A percentile compares a stretch with the other conserved stretches of the same genome.
Evolutionary conservation across 1,140 invertebrate genomes (phyloP).

Genomic region (Procambarus virginalis): DNA sequence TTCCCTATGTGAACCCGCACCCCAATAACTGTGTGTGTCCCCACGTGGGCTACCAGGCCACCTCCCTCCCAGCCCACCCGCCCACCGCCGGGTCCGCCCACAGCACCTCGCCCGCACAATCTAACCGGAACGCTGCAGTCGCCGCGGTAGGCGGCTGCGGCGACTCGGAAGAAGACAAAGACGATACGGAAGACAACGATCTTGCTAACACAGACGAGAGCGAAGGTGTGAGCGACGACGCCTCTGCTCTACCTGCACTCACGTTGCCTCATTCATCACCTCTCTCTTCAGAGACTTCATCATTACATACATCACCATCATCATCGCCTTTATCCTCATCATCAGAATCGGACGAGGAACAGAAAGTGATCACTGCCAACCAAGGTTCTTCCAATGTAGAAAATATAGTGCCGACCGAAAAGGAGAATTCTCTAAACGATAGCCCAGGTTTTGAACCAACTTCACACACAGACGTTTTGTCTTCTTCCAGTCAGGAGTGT

Average conservation of each 20-base stretch:
- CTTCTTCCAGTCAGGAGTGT: neutral
- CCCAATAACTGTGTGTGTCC: slow-evolving; percentile 69
- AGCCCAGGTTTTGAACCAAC: neutral
- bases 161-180: neutral
- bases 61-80: slow-evolving; percentile 59
- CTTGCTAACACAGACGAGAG: too few species aligned
- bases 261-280: neutral
- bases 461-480: too few species aligned
- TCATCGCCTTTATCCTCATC: slow-evolving; percentile 32
- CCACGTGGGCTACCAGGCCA: slow-evolving; percentile 71
- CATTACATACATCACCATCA: slow-evolving; percentile 15
- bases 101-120: neutral
- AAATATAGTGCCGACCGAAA: slow-evolving; percentile 15
- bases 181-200: neutral
- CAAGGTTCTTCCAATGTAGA: slow-evolving; percentile 57
- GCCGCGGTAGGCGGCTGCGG: neutral
- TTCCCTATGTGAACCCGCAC: slow-evolving; percentile 69
- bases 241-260: neutral
- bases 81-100: neutral
- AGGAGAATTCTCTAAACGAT: neutral
- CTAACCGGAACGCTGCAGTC: neutral
- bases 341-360: neutral
- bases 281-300: neutral
- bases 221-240: neutral
- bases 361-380: slow-evolving; percentile 50